A percentile compares a stretch with the other conserved stretches of the same genome.
phyloP scores from a whole-genome alignment of 2,888 invertebrate genomes.

The Sclerodermus sp. region DNA sequence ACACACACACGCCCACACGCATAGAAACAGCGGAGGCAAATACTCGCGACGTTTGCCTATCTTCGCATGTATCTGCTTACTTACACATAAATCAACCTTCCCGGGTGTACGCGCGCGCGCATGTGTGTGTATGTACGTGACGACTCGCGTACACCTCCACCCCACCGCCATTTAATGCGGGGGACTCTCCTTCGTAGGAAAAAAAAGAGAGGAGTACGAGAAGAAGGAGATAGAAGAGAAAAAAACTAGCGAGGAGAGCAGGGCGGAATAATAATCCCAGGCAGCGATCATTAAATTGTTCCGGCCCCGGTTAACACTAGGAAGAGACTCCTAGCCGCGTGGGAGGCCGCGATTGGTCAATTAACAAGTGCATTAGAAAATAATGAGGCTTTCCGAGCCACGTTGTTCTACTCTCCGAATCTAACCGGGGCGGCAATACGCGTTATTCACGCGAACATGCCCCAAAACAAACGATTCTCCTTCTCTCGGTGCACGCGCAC shows the following conservation, averaged over 20 bases:
- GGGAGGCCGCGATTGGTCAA: constrained; percentile 51
- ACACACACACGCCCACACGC: not conserved
- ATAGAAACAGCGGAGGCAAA: not conserved
- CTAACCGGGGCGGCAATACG: not conserved
- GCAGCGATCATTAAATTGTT: constrained; percentile 55
- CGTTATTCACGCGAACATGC: too few relatives aligned
- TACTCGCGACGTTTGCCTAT: not conserved
- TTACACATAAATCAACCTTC: too few relatives aligned
- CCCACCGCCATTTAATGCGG: too few relatives aligned
- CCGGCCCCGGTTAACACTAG: constrained; percentile 51
- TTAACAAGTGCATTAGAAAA: constrained; percentile 56
- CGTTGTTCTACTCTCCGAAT: not conserved
- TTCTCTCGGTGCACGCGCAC: too few relatives aligned
- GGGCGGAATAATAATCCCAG: constrained; percentile 43
- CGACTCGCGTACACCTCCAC: too few relatives aligned
- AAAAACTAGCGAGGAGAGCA: constrained; percentile 9
- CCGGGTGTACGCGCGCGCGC: too few relatives aligned
- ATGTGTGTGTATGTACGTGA: too few relatives aligned
- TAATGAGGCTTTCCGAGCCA: constrained; percentile 44
- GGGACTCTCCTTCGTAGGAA: too few relatives aligned
- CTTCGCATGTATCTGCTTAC: too few relatives aligned
- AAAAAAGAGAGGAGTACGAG: not conserved
- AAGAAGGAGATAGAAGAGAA: constrained; percentile 5
- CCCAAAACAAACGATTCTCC: too few relatives aligned
- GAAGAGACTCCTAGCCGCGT: constrained; percentile 34